A percentile compares a stretch with the other conserved stretches of the same genome.
Evolutionary conservation across 2,888 invertebrate genomes (phyloP).

Genomic region (Atrina japonica): DNA sequence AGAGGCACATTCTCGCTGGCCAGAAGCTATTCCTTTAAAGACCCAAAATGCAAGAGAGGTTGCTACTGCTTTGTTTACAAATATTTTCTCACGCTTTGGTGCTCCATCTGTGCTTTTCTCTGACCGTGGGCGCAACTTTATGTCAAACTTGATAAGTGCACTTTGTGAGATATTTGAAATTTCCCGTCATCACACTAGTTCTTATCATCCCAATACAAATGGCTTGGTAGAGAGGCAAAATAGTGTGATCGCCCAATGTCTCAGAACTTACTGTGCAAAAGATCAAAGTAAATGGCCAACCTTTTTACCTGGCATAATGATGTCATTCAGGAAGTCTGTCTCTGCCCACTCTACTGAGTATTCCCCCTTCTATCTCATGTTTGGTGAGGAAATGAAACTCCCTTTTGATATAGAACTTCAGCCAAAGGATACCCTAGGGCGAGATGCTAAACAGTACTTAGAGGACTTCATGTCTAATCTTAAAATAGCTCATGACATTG

Average conservation of each 20-base stretch:
- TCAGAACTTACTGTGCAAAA: conserved; percentile 22
- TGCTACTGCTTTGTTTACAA: conserved; percentile 15
- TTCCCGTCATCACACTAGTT: neutral
- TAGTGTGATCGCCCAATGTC: conserved; percentile 1
- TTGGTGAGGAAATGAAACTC: conserved; percentile 35
- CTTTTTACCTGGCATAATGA: conserved; percentile 17
- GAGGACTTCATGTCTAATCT: conserved; percentile 19
- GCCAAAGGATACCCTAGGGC: conserved; percentile 36
- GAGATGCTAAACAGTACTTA: conserved; percentile 14
- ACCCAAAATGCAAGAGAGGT: conserved; percentile 25
- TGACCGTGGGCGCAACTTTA: conserved; percentile 32
- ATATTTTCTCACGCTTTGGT: conserved; percentile 17
- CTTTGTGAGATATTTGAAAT: conserved; percentile 27
- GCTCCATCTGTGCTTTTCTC: conserved; percentile 15
- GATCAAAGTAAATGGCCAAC: conserved; percentile 23
- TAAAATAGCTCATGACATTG: conserved; percentile 26
- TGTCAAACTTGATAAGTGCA: conserved; percentile 17
- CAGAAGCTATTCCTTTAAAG: conserved; percentile 27
- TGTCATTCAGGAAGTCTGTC: conserved; percentile 21
- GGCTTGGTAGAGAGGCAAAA: conserved; percentile 21
- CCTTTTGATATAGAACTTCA: conserved; percentile 39
- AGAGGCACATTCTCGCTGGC: conserved; percentile 22
- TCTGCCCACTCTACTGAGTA: conserved; percentile 17
- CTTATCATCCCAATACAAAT: conserved; percentile 30
- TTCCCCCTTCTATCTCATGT: conserved; percentile 24